A percentile compares a stretch with the other conserved stretches of the same genome.
phyloP scores from a whole-genome alignment of 2,888 invertebrate species.

The Heliconius sara region DNA sequence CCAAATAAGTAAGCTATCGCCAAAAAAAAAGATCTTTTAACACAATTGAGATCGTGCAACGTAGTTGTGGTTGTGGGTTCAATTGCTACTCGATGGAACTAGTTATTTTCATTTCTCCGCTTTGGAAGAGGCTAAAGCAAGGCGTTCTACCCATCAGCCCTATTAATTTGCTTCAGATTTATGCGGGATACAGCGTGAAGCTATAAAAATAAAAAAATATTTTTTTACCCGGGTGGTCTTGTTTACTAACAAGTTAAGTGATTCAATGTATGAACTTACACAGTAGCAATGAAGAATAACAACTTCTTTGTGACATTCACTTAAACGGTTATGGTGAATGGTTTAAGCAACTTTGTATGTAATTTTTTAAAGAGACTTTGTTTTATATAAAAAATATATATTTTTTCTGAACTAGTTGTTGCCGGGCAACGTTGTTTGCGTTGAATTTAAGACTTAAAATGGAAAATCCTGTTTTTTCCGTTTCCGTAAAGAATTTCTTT shows the following conservation, averaged over 20 bases:
- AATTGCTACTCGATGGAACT: not conserved
- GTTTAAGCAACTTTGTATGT: not conserved
- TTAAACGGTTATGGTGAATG: conserved; percentile 1
- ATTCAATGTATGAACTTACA: not conserved
- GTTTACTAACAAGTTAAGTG: conserved; percentile 58
- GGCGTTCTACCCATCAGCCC: too few relatives aligned
- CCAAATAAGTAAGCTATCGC: too few relatives aligned
- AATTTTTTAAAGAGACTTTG: not conserved
- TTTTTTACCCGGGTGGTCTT: conserved; percentile 57
- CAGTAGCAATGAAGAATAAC: conserved; percentile 22
- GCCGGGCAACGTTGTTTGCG: not conserved
- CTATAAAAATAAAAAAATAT: too few relatives aligned
- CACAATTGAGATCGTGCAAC: too few relatives aligned
- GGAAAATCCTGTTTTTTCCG: too few relatives aligned
- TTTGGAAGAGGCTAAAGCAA: not conserved
- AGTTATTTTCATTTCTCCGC: not conserved
- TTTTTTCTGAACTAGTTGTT: not conserved
- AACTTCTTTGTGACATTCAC: not conserved
- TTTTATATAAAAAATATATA: not conserved
- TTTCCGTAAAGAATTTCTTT: too few relatives aligned
- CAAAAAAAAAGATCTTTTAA: too few relatives aligned
- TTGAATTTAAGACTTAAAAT: not conserved
- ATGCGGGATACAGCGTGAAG: not conserved
- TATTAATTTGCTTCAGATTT: too few relatives aligned
- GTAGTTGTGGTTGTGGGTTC: too few relatives aligned